Evolutionary conservation across 2,888 invertebrate genomes (phyloP).

Genomic region (Scelioninae gen. 1): DNA sequence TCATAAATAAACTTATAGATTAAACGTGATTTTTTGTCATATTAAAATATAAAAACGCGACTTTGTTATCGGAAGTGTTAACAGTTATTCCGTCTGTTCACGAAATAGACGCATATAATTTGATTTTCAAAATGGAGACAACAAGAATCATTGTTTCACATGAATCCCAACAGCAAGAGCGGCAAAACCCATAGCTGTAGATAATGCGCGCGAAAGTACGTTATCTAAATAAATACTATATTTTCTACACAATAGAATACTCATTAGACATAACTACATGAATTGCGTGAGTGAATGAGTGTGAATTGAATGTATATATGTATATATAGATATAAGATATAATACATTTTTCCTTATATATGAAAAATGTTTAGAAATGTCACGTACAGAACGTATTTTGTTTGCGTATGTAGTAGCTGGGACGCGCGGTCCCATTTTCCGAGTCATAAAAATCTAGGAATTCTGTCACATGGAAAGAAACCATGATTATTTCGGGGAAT

Average conservation of each 20-base stretch:
- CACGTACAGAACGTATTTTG: slow-evolving; percentile 46
- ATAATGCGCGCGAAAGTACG: slow-evolving; percentile 75
- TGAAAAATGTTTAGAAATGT: slow-evolving; percentile 65
- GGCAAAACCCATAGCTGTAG: slow-evolving; percentile 59
- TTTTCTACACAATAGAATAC: slow-evolving; percentile 82
- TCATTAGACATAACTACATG: slow-evolving; percentile 75
- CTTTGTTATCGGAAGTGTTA: slow-evolving; percentile 43
- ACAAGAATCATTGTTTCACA: slow-evolving; percentile 40
- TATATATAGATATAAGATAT: slow-evolving; percentile 57
- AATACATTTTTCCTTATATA: slow-evolving; percentile 62
- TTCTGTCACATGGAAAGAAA: slow-evolving; percentile 37
- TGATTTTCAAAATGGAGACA: slow-evolving; percentile 53
- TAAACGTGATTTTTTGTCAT: background rate
- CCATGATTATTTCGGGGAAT: slow-evolving; percentile 54
- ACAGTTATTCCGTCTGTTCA: slow-evolving; percentile 30
- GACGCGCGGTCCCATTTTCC: slow-evolving; percentile 60
- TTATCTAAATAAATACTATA: slow-evolving; percentile 83
- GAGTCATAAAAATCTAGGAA: slow-evolving; percentile 24
- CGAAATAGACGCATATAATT: slow-evolving; percentile 44
- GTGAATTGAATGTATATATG: slow-evolving; percentile 49
- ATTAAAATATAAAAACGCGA: slow-evolving; percentile 56
- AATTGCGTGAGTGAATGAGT: slow-evolving; percentile 59
- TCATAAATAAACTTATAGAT: slow-evolving; percentile 43
- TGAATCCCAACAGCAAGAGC: slow-evolving; percentile 58
- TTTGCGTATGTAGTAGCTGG: slow-evolving; percentile 42